Evolutionary conservation across 2,113 vertebrate genomes (phyloP), one percentile per base, ranked within the genome.

Genomic region (Sialia sialis): DNA sequence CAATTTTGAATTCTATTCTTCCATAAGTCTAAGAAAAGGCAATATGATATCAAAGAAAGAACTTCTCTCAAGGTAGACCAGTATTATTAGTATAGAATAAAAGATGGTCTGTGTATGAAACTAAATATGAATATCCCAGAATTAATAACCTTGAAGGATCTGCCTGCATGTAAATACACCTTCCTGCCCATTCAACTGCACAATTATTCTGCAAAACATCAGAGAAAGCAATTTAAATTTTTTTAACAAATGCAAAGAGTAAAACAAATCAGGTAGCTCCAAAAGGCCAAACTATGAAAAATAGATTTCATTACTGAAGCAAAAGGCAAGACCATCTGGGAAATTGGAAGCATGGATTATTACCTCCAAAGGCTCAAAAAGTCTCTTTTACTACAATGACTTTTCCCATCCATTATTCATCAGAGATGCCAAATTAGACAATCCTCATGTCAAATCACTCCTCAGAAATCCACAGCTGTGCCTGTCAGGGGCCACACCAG

Each of bases 231-330:
- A 78, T 54, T 67, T 44, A 29, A 55, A 36, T 0, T 13, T 49
- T 78, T 59, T 43, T 55, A 89, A 87, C 58, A 46, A 86, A 80
- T 48, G 51, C 34, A n/a, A 56, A 79, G 69, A 34, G 41, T 66
- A 55, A 89, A 95, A 87, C 64, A 73, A 93, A 86, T 67, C 79
- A 73, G 70, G 54, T 46, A 66, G 34, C 29, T 82, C 39, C n/a
- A 79, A 87, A 87, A 90, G 54, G 16, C 84, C 80, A 82, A 87
- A 89, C 66, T 76, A 78, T 89, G 91, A 96, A 96, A 96, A 97
- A 84, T 54, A 84, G 69, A 75, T 89, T 94, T 94, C 49, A 82
- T 94, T 84, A 94, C 73, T 60, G 76, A 94, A 81, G 56, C 73
- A 89, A 95, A 89, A 89, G 34, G 66, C 16, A 6, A 63, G 54